Base-by-base conservation (phyloP, 2,113 vertebrate genomes). In the Vicugna pacos region DNA sequence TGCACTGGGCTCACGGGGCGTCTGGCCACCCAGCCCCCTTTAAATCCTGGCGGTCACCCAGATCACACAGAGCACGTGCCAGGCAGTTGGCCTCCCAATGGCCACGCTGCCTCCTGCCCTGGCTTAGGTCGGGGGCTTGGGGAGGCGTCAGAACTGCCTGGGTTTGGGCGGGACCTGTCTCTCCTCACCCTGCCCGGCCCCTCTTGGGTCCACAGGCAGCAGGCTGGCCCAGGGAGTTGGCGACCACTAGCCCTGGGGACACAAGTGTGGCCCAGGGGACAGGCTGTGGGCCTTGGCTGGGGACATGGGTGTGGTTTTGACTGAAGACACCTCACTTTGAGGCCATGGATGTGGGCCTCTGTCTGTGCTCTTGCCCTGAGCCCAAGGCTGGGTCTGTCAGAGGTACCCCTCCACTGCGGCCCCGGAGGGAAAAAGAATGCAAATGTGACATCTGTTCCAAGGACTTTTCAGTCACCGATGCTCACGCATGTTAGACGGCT, bases 401-500 rank as follows among this genome's bases (percentile, higher is more conserved):
- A 70, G 50, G 7, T 1, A 30, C 28, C 56, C 24, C 54, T 65
- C 42, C 13, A 1, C 15, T 0, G 48, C 65, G 73, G n/a, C 20
- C 72, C 70, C 38, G 1, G 30, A 20, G 35, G 26, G 2, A 58
- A 19, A n/a, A 46, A 14, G 16, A n/a, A 22, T 2, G 0, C 8
- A 2, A 1, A 1, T 6, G 50, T 24, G 75, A 54, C 4, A 19
- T 35, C 30, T 35, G 26, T 14, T 30, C 15, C 5, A 12, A 65
- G 70, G 46, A 8, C 32, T 65, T 65, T 32, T 46, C 28, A 6
- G 64, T 17, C 4, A 0, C 30, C 5, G 16, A 26, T 16, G 20
- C 3, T 2, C 48, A 1, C 0, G 3, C 1, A 0, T 32, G 42
- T 24, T 8, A 56, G 26, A 32, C 0, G 1, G 67, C 13, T 10